Evolutionary conservation across 2,888 invertebrate genomes (phyloP).

Genomic region (Agrochola lota): DNA sequence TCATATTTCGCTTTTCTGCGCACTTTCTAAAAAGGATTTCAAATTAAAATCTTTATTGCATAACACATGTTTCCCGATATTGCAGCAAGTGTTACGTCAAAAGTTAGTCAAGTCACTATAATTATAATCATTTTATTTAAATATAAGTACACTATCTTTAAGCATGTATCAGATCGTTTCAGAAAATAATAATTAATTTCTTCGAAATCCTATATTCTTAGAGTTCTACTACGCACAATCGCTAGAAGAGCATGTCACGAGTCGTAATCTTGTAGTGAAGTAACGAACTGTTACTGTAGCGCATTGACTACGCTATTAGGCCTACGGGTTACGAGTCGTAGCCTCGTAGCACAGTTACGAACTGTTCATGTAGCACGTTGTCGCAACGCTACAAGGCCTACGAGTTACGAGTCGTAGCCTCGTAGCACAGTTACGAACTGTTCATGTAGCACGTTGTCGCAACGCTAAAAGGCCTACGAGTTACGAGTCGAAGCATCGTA

Average conservation of each 20-base stretch:
- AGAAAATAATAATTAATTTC: not conserved
- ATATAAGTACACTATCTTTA: not conserved
- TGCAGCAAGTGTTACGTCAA: not conserved
- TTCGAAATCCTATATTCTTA: not conserved
- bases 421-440: not conserved
- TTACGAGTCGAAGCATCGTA: no score
- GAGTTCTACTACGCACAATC: not conserved
- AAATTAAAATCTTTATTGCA: not conserved
- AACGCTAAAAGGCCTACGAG: no score
- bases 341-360: not conserved
- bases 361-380: not conserved
- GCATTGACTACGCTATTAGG: not conserved
- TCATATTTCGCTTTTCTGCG: conserved; percentile 57
- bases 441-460: not conserved
- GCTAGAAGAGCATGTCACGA: not conserved
- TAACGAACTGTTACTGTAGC: not conserved
- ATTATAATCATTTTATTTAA: not conserved
- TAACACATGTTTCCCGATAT: no score
- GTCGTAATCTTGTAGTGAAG: not conserved
- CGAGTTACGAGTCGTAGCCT: not conserved
- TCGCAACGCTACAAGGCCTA: not conserved
- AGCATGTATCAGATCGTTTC: not conserved
- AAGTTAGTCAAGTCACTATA: not conserved
- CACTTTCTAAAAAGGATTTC: conserved; percentile 31
- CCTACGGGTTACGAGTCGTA: not conserved